phyloP scores from a whole-genome alignment of 2,797 vertebrate species.

The Urocyon cinereoargenteus region DNA sequence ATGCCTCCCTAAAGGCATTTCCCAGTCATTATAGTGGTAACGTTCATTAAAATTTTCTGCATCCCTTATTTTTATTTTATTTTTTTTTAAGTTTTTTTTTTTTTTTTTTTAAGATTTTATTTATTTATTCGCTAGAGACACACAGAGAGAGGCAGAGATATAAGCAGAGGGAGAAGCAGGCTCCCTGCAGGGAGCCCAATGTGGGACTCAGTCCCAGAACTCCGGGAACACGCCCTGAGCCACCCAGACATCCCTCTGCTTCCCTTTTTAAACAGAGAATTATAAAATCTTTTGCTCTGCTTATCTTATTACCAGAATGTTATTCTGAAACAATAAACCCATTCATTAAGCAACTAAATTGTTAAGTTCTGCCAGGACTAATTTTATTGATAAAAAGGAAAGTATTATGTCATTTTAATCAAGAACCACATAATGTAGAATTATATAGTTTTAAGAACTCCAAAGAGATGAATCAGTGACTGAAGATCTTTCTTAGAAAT shows the following conservation, averaged over 20 bases:
- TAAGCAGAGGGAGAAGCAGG: no score
- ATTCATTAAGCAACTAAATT: constrained; percentile 58
- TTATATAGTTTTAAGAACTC: constrained; percentile 9
- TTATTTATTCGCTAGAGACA: no score
- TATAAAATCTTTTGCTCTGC: constrained; percentile 8
- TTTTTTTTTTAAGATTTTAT: no score
- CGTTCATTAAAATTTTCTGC: constrained; percentile 15
- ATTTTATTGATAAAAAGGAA: constrained; percentile 2
- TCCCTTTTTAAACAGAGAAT: constrained; percentile 24
- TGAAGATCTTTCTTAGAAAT: constrained; percentile 55
- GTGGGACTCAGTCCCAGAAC: no score
- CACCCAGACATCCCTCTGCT: neutral
- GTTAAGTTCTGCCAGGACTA: constrained; percentile 44
- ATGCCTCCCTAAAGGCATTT: constrained; percentile 25
- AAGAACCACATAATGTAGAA: constrained; percentile 28
- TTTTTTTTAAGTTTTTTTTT: no score
- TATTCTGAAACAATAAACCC: constrained; percentile 17
- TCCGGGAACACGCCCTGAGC: no score
- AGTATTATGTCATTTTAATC: constrained; percentile 29
- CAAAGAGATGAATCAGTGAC: constrained; percentile 7
- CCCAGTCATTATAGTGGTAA: neutral
- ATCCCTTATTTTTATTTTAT: neutral
- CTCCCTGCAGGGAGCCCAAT: no score
- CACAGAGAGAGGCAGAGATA: no score
- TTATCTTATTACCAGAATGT: constrained; percentile 56